Evolutionary conservation across 2,797 vertebrate genomes (phyloP).

Genomic region (Ibycter americanus): DNA sequence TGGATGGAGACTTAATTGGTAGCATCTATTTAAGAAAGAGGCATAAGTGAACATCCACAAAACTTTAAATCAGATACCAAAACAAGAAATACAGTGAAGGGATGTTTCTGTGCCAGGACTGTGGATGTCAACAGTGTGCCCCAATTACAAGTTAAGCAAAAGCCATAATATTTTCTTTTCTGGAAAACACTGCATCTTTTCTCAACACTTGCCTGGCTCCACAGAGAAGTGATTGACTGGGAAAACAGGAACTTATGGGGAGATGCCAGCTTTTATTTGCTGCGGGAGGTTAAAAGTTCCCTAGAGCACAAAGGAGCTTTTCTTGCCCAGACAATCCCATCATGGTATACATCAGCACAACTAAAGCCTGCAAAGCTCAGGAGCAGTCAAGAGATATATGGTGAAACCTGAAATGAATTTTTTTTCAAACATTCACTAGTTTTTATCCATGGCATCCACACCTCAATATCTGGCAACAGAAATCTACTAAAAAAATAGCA

Average conservation of each 20-base stretch:
- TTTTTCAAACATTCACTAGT: not conserved
- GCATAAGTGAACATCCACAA: not conserved
- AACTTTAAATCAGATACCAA: not conserved
- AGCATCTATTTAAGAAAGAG: not conserved
- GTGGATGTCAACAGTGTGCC: not conserved
- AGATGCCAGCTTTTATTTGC: slow-evolving; percentile 64
- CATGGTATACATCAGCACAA: slow-evolving; percentile 39
- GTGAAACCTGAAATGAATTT: not conserved
- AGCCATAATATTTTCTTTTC: slow-evolving; percentile 62
- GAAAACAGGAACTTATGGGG: slow-evolving; percentile 46
- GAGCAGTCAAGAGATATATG: not conserved
- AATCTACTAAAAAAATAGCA: not conserved
- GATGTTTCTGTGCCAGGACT: not conserved
- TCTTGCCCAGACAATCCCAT: slow-evolving; percentile 69
- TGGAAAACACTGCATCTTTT: slow-evolving; percentile 40
- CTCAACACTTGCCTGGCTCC: slow-evolving; percentile 34
- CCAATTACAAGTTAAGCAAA: slow-evolving; percentile 10
- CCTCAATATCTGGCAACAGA: not conserved
- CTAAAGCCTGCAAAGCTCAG: slow-evolving; percentile 20
- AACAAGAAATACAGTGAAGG: not conserved
- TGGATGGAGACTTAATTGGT: not conserved
- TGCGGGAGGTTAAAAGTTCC: slow-evolving; percentile 69
- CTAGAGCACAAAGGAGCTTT: slow-evolving; percentile 68
- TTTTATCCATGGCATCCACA: not conserved
- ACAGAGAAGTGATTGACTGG: slow-evolving; percentile 57